phyloP scores from a whole-genome alignment of 2,888 invertebrate species.

The Dasysyrphus albostriatus region DNA sequence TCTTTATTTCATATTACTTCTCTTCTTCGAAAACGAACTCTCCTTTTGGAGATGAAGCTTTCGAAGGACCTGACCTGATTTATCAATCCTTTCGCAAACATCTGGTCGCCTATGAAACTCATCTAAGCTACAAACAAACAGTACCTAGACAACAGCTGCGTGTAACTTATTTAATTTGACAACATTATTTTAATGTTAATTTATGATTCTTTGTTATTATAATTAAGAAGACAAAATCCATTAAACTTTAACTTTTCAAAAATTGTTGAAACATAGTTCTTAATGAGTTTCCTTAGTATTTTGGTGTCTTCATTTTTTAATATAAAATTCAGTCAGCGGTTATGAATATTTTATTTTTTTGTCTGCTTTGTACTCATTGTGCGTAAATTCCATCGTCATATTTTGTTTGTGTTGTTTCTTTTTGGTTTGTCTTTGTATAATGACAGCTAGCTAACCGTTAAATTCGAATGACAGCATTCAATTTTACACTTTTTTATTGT shows the following conservation, averaged over 20 bases:
- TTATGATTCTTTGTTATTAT: slow-evolving; percentile 34
- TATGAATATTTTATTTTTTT: slow-evolving; percentile 32
- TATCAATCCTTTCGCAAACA: neutral
- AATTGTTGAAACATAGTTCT: slow-evolving; percentile 47
- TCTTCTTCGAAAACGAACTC: no score
- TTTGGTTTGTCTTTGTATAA: slow-evolving; percentile 7
- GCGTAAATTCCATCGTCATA: slow-evolving; percentile 3
- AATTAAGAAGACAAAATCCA: slow-evolving; percentile 60
- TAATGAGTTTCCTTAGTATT: slow-evolving; percentile 40
- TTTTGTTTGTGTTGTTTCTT: slow-evolving; percentile 21
- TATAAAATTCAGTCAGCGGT: neutral
- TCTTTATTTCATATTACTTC: no score
- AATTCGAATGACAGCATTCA: slow-evolving; percentile 51
- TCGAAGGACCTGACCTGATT: no score
- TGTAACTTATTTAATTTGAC: slow-evolving; percentile 41
- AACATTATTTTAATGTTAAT: slow-evolving; percentile 59
- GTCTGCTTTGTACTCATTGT: neutral
- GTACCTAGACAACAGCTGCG: neutral
- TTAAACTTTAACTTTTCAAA: slow-evolving; percentile 58
- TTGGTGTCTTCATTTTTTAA: neutral
- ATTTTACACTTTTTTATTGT: slow-evolving; percentile 45
- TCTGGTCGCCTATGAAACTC: neutral
- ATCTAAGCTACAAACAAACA: neutral
- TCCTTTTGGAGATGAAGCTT: no score
- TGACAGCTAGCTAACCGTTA: slow-evolving; percentile 46